Evolutionary conservation across 2,113 vertebrate genomes (phyloP), one percentile per base, ranked within the genome.

Genomic region (Microtus oregoni): DNA sequence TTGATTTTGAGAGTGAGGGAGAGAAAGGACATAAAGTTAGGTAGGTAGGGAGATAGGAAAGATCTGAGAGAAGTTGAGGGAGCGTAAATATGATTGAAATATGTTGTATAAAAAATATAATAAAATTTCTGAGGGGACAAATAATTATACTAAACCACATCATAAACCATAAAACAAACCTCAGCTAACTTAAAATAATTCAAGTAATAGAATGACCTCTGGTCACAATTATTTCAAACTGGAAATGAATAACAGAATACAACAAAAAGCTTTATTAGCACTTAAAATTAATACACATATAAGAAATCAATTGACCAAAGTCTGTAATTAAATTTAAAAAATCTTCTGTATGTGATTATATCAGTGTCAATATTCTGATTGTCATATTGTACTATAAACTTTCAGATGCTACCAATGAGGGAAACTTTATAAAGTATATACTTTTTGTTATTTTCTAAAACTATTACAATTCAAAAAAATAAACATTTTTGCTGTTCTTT

Each of bases 381-480:
- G 28, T 86, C 38, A 77, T 94, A 83, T 20, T 65, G 5, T 76
- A 38, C 14, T 90, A 55, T 68, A 9, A 28, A 50, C 38, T 75
- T 65, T 20, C 32, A 83, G 67, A 83, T 67, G 26, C n/a, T 67
- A 65, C 20, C 68, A 83, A 14, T 94, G 20, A 28, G 6, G 44
- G 8, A 90, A 94, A 76, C 10, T 73, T 75, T 32, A 55, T 28
- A 19, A 85, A 86, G 11, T 4, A 50, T 77, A 58, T 12, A 91
- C 41, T 72, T 82, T 79, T 19, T 30, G 47, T 68, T 94, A 86
- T 94, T 89, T 65, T 68, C 67, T 85, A 83, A 14, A 90, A 77
- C 14, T n/a, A 63, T 30, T 44, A 13, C 14, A n/a, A 83, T 58
- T 65, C 26, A 68, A 38, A 91, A 79, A 79, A 15, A 10, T 32